Evolutionary conservation across 2,113 vertebrate species (phyloP), one percentile per base, ranked within the genome.

Genomic region (Malurus alboscapulatus): DNA sequence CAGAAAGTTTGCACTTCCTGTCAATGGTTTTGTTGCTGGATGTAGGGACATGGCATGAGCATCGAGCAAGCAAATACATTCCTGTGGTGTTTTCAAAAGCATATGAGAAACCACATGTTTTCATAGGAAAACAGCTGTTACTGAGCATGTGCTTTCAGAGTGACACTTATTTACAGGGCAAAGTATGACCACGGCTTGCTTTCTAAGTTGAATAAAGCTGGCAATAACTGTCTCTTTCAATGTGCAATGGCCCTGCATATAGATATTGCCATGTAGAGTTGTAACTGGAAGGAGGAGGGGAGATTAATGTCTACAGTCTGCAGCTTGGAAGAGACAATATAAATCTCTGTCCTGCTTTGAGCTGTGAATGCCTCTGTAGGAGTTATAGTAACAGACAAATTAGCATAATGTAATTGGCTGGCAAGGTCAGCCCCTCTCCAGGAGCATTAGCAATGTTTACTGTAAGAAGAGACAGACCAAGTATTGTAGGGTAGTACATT

Each of bases 331-430:
- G 91, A 92, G 80, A 93, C 94, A 87, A 61, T 91, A 94, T 96
- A 97, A 97, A 97, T 96, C 97, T 96, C 84, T 89, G 88, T 90
- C 83, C 69, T 91, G 90, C 87, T 96, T 74, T 92, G 87, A 91
- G 62, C 40, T 62, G 78, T 94, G 94, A 95, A 93, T 92, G 96
- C 93, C 94, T 95, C 95, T 92, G 90, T 94, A 86, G 94, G 93
- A 96, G 94, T 96, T 94, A 95, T 94, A 97, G 95, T 89, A 95
- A 94, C 93, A 91, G 97, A 95, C 95, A 96, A 88, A 97, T 97
- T 96, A 97, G 95, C 95, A 91, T 97, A 97, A 96, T 97, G 97
- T 96, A 95, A 96, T 96, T 96, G 97, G 95, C 94, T 96, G 93
- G 94, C 95, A 95, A 96, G 96, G 97, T 97, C 95, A 97, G 91